Percentiles rank a stretch among this genome's conserved stretches.
Evolutionary conservation across 2,888 invertebrate genomes (phyloP).

Genomic region (Campopleginae sp.): DNA sequence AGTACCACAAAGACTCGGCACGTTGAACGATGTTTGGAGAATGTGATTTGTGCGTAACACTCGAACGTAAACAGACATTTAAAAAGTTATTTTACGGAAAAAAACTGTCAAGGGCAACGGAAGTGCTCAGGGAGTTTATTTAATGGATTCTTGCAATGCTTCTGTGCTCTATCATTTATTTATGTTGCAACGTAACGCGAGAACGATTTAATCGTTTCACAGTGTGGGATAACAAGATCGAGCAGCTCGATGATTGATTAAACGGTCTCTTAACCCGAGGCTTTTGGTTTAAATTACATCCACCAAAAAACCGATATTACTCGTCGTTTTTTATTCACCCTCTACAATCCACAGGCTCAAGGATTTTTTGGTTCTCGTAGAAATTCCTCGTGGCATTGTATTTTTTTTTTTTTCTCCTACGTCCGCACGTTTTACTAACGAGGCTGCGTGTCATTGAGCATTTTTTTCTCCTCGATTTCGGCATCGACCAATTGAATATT

Average conservation of each 20-base stretch:
- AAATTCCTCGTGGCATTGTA: conserved; percentile 4
- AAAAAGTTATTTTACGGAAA: conserved; percentile 7
- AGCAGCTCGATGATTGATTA: conserved; percentile 49
- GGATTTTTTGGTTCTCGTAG: not conserved
- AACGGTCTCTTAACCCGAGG: conserved; percentile 24
- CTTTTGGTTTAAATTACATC: conserved; percentile 20
- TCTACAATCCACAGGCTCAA: conserved; percentile 5
- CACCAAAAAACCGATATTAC: not conserved
- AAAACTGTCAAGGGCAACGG: conserved; percentile 44
- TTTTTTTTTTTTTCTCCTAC: not conserved
- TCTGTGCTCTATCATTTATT: conserved; percentile 30
- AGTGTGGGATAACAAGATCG: conserved; percentile 38
- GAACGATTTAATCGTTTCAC: conserved; percentile 35
- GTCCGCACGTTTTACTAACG: not conserved
- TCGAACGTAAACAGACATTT: conserved; percentile 15
- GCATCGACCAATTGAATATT: not conserved
- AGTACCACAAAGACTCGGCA: not conserved
- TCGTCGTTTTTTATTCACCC: not conserved
- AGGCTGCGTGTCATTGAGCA: not conserved
- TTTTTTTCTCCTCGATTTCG: not conserved
- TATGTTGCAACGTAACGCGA: conserved; percentile 26
- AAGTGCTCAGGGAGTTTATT: conserved; percentile 34
- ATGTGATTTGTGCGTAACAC: conserved; percentile 17
- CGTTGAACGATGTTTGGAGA: conserved; percentile 12
- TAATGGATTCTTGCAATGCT: conserved; percentile 15